A percentile compares a stretch with the other conserved stretches of the same genome.
Evolutionary conservation across 2,888 invertebrate species (phyloP).

Genomic region (Thumatha senex): DNA sequence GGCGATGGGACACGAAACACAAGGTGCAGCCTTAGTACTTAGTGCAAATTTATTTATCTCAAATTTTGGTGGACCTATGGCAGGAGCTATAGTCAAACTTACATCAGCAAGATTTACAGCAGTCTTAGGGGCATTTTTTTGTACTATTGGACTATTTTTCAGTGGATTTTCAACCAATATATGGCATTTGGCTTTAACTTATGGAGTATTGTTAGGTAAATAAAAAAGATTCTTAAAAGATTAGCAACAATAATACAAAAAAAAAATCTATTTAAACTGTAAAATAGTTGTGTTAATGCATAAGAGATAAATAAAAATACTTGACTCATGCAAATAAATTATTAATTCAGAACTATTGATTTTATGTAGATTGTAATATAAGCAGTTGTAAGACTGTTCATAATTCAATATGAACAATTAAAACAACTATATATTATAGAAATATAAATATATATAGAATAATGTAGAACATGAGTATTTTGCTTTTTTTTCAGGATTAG

Average conservation of each 20-base stretch:
- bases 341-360: no score
- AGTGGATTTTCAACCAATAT: slow-evolving; percentile 74
- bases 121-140: slow-evolving; percentile 63
- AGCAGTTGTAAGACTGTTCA: no score
- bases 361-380: no score
- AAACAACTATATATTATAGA: no score
- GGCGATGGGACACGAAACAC: slow-evolving; percentile 85
- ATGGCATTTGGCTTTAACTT: slow-evolving; percentile 69
- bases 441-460: no score
- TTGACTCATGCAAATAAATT: no score
- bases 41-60: slow-evolving; percentile 86
- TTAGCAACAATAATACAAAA: no score
- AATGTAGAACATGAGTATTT: no score
- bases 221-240: not conserved
- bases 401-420: no score
- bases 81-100: slow-evolving; percentile 85
- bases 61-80: slow-evolving; percentile 87
- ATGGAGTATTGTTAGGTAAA: slow-evolving; percentile 73
- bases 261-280: no score
- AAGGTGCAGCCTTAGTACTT: slow-evolving; percentile 87
- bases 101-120: slow-evolving; percentile 72
- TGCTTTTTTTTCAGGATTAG: slow-evolving; percentile 78
- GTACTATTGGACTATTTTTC: slow-evolving; percentile 70
- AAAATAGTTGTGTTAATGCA: no score
- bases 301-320: no score